Conservation (phyloP, 2,797 vertebrate genomes). For the Amphiprion clarkii region DNA sequence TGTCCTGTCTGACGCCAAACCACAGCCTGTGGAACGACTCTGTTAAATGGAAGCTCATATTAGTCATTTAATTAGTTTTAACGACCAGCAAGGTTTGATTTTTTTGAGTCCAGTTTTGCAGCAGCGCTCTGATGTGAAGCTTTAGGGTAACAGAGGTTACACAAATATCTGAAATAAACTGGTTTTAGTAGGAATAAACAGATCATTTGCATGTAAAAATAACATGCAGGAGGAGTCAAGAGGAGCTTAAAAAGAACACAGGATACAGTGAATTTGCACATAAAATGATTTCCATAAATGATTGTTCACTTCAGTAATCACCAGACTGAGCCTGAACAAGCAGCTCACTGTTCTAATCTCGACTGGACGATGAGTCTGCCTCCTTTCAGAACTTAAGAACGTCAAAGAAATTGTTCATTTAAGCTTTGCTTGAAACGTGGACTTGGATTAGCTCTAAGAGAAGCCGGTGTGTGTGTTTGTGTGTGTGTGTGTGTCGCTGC, state of each 20-base stretch:
- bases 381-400: slow-evolving; percentile 7
- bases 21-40: neutral
- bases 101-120: too few relatives aligned
- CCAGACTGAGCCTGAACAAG: neutral
- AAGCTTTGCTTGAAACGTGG: slow-evolving; percentile 35
- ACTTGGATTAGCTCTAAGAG: slow-evolving; percentile 51
- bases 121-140: neutral
- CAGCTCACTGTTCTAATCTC: slow-evolving; percentile 22
- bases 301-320: slow-evolving; percentile 16
- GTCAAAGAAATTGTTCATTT: slow-evolving; percentile 44
- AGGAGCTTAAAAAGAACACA: slow-evolving; percentile 6
- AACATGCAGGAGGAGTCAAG: neutral
- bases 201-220: neutral
- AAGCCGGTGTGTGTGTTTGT: slow-evolving; percentile 8
- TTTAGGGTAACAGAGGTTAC: neutral
- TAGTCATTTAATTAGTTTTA: too few relatives aligned
- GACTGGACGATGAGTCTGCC: slow-evolving; percentile 44
- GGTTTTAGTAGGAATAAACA: neutral
- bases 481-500: slow-evolving; percentile 27
- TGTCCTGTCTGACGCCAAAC: slow-evolving; percentile 15
- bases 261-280: neutral
- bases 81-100: too few relatives aligned
- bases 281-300: slow-evolving; percentile 1
- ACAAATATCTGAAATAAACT: neutral
- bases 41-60: too few relatives aligned